Evolutionary conservation across 2,797 vertebrate species (phyloP).

Genomic region (Hydrophis major): DNA sequence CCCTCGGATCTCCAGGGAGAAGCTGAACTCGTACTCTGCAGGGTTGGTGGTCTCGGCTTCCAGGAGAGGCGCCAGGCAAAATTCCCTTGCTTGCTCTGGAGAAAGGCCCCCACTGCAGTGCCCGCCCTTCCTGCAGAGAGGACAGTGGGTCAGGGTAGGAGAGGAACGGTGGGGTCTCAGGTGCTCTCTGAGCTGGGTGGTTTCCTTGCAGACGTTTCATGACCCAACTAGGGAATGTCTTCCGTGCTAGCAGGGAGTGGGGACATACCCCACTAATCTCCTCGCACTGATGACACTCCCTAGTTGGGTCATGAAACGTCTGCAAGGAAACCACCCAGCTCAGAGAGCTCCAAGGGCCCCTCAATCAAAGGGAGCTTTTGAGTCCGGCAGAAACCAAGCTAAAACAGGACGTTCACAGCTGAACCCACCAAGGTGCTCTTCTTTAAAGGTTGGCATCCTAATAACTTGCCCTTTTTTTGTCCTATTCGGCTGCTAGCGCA

Average conservation of each 20-base stretch:
- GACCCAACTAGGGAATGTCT: background rate
- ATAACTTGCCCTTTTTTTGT: background rate
- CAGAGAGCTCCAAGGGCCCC: background rate
- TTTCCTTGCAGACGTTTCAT: background rate
- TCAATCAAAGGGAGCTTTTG: background rate
- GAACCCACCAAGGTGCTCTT: background rate
- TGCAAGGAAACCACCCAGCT: background rate
- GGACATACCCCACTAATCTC: background rate
- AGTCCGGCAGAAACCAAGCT: background rate
- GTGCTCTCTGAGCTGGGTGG: background rate
- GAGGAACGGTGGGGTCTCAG: background rate
- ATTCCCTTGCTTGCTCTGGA: conserved; percentile 69
- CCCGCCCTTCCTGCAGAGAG: conserved; percentile 70
- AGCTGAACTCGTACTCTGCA: conserved; percentile 91
- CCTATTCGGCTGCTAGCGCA: background rate
- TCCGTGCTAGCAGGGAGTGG: background rate
- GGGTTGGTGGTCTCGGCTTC: conserved; percentile 87
- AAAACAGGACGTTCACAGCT: background rate
- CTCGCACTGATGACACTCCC: background rate
- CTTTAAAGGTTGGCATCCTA: background rate
- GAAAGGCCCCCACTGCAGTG: conserved; percentile 60
- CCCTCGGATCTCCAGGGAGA: conserved; percentile 91
- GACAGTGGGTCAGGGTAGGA: background rate
- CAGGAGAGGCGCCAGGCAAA: conserved; percentile 81
- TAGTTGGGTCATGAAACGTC: background rate